These are phyloP conservation scores for Gavialis gangeticus DNA, from an alignment of 2,113 vertebrate species.

Conservation along the genomic window DNA sequence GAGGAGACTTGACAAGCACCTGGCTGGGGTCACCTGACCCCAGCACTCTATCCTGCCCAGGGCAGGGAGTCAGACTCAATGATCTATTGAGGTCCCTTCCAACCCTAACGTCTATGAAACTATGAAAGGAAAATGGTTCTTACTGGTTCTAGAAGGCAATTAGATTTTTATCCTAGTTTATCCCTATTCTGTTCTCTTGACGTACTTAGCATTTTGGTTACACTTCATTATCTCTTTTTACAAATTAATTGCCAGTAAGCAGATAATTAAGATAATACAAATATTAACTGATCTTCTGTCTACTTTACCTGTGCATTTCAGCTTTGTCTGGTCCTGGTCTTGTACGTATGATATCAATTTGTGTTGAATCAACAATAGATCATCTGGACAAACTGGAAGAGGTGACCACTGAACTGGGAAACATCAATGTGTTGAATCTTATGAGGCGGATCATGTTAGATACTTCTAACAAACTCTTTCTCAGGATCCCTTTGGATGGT, in stretches of 20 bases:
- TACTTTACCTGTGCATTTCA: slow-evolving; percentile 39
- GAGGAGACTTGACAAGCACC: no score
- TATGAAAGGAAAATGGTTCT: no score
- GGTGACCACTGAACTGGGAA: slow-evolving; percentile 68
- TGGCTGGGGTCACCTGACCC: no score
- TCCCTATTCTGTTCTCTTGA: no score
- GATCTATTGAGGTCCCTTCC: no score
- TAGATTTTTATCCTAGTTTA: no score
- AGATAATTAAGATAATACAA: rapidly evolving
- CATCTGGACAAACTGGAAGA: slow-evolving; percentile 83
- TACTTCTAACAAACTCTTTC: slow-evolving; percentile 91
- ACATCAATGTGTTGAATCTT: slow-evolving; percentile 85
- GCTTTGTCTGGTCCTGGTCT: slow-evolving; percentile 91
- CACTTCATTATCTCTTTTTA: rapidly evolving
- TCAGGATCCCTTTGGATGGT: slow-evolving; percentile 90
- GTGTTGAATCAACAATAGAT: slow-evolving; percentile 82
- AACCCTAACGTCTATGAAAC: no score
- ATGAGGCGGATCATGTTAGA: slow-evolving; percentile 91
- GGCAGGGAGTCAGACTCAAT: no score
- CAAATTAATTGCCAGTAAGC: rapidly evolving
- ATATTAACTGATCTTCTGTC: not conserved
- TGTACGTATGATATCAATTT: slow-evolving; percentile 84
- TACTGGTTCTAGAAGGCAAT: no score
- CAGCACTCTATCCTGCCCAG: no score
- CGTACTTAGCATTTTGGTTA: no score